A percentile compares a stretch with the other conserved stretches of the same genome.
Conservation (phyloP, 1,140 invertebrate species). For the Zaprionus africanus region DNA sequence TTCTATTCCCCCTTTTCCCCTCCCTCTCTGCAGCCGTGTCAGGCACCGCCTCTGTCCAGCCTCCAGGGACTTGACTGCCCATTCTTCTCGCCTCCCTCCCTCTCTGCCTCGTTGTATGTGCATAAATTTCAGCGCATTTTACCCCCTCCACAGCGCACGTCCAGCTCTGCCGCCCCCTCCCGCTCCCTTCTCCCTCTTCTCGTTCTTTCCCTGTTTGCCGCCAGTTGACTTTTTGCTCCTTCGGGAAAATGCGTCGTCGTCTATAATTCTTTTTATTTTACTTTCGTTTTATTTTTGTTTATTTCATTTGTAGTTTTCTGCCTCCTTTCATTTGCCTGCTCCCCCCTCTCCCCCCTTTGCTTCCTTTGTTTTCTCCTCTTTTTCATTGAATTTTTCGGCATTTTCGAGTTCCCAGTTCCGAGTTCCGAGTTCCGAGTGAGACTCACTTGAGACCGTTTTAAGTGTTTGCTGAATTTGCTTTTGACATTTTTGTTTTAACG, state of each 20-base stretch:
- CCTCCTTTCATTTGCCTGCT: neutral
- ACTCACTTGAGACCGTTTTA: slow-evolving; percentile 75
- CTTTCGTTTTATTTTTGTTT: slow-evolving; percentile 27
- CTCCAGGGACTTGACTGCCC: slow-evolving; percentile 43
- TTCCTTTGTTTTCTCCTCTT: slow-evolving; percentile 30
- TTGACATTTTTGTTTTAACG: slow-evolving; percentile 53
- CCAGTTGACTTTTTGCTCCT: slow-evolving; percentile 59
- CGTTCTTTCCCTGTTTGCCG: slow-evolving; percentile 44
- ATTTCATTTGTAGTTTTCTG: slow-evolving; percentile 29
- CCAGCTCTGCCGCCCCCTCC: neutral
- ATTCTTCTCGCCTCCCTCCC: neutral
- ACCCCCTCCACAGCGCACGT: neutral
- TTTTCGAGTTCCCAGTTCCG: slow-evolving; percentile 5
- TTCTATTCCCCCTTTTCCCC: too few relatives aligned
- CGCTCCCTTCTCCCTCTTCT: neutral
- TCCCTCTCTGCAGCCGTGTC: neutral
- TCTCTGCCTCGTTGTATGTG: slow-evolving; percentile 25
- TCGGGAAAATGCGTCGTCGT: slow-evolving; percentile 42
- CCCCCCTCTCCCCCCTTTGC: too few relatives aligned
- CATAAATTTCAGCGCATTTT: slow-evolving; percentile 49
- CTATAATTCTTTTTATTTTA: slow-evolving; percentile 28
- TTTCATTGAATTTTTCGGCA: slow-evolving; percentile 60
- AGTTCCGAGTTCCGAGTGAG: neutral
- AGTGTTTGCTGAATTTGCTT: slow-evolving; percentile 72
- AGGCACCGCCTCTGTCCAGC: slow-evolving; percentile 22